phyloP scores from a whole-genome alignment of 2,888 invertebrate species.

The Ophonus ardosiacus region DNA sequence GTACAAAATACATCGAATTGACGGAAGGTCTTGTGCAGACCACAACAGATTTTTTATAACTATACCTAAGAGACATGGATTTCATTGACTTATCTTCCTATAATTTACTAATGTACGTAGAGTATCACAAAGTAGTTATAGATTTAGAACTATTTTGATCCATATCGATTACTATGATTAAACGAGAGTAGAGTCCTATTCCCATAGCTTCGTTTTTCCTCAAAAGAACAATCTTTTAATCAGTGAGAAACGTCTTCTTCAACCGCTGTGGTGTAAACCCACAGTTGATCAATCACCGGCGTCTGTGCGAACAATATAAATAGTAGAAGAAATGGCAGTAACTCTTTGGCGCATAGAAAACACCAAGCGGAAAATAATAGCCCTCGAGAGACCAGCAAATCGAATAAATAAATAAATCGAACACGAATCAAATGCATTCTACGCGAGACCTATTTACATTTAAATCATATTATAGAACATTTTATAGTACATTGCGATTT shows the following conservation, averaged over 20 bases:
- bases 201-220: background rate
- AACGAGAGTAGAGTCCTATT: background rate
- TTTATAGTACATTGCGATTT: background rate
- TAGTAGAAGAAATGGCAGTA: constrained; percentile 16
- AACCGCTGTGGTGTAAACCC: background rate
- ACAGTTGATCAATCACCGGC: constrained; percentile 4
- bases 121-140: too few species aligned
- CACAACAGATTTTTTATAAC: too few species aligned
- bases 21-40: too few species aligned
- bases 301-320: constrained; percentile 24
- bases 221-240: background rate
- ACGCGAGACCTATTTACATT: background rate
- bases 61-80: too few species aligned
- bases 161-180: background rate
- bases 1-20: too few species aligned
- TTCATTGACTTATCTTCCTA: background rate
- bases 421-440: constrained; percentile 11
- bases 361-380: constrained; percentile 29
- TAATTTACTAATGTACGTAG: too few species aligned
- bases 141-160: background rate
- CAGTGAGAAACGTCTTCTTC: background rate
- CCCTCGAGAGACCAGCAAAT: constrained; percentile 1
- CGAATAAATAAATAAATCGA: constrained; percentile 40
- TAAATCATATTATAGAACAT: background rate
- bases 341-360: constrained; percentile 2